Percentiles rank a stretch among this genome's conserved stretches.
Conservation (phyloP, 1,140 invertebrate genomes). For the Pemphigus obesinymphae region DNA sequence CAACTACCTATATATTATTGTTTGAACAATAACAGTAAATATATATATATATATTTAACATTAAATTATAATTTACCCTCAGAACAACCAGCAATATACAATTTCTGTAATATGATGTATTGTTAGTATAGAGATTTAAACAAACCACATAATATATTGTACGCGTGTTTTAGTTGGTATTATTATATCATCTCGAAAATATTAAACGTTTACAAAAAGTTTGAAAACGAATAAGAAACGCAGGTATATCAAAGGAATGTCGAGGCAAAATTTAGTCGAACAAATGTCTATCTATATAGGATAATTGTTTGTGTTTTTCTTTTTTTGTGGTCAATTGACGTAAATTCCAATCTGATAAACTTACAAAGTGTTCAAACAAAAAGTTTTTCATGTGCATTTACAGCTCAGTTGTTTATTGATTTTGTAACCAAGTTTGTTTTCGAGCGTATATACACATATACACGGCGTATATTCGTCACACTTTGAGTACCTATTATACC, state of each 20-base stretch:
- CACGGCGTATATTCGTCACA: neutral
- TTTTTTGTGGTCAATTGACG: slow-evolving; percentile 35
- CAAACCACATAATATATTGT: too few relatives aligned
- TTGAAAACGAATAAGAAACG: neutral
- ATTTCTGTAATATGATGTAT: too few relatives aligned
- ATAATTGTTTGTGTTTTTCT: slow-evolving; percentile 40
- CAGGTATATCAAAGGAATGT: neutral
- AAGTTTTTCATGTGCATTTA: slow-evolving; percentile 25
- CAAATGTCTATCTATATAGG: neutral
- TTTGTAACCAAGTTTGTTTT: neutral
- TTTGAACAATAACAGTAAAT: neutral
- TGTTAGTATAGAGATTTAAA: neutral
- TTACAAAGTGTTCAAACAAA: slow-evolving; percentile 37
- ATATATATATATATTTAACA: too few relatives aligned
- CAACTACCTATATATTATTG: neutral
- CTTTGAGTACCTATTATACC: neutral
- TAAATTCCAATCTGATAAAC: slow-evolving; percentile 38
- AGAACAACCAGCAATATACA: too few relatives aligned
- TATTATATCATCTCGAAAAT: neutral
- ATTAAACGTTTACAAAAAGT: neutral
- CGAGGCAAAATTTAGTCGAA: neutral
- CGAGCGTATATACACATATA: neutral
- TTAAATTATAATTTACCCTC: too few relatives aligned
- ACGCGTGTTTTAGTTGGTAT: neutral
- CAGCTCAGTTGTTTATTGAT: slow-evolving; percentile 27